Conservation (phyloP, 2,113 vertebrate species). For the Brienomyrus brachyistius region DNA sequence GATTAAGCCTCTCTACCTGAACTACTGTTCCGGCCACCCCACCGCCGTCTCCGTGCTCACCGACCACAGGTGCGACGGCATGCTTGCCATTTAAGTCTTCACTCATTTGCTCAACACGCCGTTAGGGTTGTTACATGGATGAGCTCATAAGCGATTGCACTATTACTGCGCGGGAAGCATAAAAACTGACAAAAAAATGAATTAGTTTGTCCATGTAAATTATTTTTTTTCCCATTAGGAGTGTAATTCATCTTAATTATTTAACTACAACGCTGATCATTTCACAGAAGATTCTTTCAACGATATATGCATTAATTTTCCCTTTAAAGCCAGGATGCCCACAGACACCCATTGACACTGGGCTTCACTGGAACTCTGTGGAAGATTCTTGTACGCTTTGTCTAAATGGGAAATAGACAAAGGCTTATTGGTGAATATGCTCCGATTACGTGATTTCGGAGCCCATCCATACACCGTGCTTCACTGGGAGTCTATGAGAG, state of each 20-base stretch:
- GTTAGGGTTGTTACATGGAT: background rate
- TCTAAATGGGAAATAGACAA: background rate
- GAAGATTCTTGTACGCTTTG: background rate
- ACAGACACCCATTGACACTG: background rate
- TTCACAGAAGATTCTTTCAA: background rate
- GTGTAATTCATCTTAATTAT: background rate
- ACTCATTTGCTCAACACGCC: background rate
- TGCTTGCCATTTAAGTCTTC: background rate
- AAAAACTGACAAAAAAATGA: background rate
- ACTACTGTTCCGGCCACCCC: conserved; percentile 89
- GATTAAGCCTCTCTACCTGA: conserved; percentile 81
- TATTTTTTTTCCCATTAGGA: background rate
- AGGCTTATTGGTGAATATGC: background rate
- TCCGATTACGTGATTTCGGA: background rate
- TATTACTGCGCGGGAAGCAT: background rate
- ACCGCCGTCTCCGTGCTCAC: conserved; percentile 87
- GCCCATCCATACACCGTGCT: background rate
- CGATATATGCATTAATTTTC: background rate
- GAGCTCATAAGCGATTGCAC: background rate
- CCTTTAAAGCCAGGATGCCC: background rate
- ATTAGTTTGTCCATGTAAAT: background rate
- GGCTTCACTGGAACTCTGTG: background rate
- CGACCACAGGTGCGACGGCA: conserved; percentile 75
- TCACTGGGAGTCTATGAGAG: background rate
- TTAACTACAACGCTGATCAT: background rate